phyloP scores from a whole-genome alignment of 2,113 vertebrate species.

The Poecile atricapillus region DNA sequence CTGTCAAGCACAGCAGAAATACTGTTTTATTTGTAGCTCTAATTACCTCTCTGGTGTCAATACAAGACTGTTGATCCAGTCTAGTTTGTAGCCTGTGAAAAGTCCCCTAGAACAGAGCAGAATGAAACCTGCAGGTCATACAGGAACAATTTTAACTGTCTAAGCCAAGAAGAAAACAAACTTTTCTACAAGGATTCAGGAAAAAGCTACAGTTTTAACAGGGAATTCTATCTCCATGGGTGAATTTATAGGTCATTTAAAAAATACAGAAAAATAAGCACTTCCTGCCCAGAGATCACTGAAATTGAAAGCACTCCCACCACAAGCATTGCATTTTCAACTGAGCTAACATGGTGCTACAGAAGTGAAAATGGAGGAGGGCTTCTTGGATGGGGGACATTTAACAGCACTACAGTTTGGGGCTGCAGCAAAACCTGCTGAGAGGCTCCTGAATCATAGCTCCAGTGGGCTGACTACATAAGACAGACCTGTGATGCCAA shows the following conservation, averaged over 20 bases:
- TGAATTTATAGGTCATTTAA: not conserved
- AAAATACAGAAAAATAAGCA: not conserved
- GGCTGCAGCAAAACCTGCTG: not conserved
- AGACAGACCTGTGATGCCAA: not conserved
- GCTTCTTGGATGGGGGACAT: not conserved
- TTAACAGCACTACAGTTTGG: not conserved
- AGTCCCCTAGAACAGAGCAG: not conserved
- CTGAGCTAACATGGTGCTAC: not conserved
- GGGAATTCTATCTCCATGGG: not conserved
- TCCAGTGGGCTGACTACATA: not conserved
- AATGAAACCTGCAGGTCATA: not conserved
- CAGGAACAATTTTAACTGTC: not conserved
- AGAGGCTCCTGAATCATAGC: not conserved
- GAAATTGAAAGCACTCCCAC: not conserved
- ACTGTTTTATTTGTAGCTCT: not conserved
- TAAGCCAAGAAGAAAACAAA: not conserved
- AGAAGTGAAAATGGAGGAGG: not conserved
- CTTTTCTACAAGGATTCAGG: not conserved
- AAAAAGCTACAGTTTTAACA: not conserved
- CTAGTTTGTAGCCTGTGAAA: not conserved
- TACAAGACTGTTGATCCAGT: not conserved
- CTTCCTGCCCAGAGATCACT: not conserved
- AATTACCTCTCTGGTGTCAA: not conserved
- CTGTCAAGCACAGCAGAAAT: not conserved
- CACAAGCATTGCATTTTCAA: not conserved